Evolutionary conservation across 1,140 invertebrate genomes (phyloP), one percentile per base, ranked within the genome.

Genomic region (Tetramorium parvispinum): DNA sequence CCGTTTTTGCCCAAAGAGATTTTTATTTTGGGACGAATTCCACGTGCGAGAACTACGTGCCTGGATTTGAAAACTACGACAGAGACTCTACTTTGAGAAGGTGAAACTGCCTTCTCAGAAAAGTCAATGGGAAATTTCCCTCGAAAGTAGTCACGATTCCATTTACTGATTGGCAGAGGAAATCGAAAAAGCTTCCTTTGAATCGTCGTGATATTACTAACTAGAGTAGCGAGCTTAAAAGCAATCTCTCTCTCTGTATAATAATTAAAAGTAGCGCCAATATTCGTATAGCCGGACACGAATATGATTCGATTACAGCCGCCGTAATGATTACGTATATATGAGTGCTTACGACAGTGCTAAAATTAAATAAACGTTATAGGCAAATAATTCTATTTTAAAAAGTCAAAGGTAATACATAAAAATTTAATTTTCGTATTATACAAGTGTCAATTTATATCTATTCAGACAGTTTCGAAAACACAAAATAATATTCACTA

Each of bases 281-380:
- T 43, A 16, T 59, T 16, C 10, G 18, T n/a, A 16, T 6, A 7
- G 43, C 11, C 21, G 32, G n/a, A 66, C 49, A 79, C 27, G 40
- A 51, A 81, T 5, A 18, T 51, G 51, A 81, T 18, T 55, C 21
- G 24, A 70, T 70, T 81, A 70, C 49, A 46, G 21, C 43, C 46
- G 46, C 27, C n/a, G 61, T 2, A 79, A 68, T 21, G 37, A 81
- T 81, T 16, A 43, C 32, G 32, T 32, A 32, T 32, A 32, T 32
- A 68, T 13, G 21, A 70, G 55, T 43, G 65, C 43, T 49, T 46
- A 16, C 11, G 55, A n/a, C 46, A 37, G n/a, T 27, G 49, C 32
- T 55, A 57, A 70, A 70, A 81, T 81, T 55, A 81, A 81, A 27
- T 55, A 1, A 27, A 81, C 18, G 16, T 18, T 70, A 66, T 18